Evolutionary conservation across 2,113 vertebrate species (phyloP), one percentile per base, ranked within the genome.

Genomic region (Carassius auratus): DNA sequence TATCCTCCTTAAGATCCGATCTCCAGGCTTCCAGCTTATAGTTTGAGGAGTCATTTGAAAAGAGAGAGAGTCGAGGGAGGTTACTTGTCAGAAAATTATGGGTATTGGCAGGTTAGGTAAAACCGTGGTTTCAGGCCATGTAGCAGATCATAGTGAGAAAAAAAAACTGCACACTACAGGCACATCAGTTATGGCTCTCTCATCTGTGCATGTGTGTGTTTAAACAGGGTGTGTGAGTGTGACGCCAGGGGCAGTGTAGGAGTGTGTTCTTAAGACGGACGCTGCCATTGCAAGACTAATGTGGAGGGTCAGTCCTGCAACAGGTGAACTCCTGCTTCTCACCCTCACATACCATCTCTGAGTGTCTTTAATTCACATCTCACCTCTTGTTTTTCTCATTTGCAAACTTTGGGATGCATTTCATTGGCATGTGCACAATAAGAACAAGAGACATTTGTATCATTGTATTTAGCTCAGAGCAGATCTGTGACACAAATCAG

Each of bases 251-350:
- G 98, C 69, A 97, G 94, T 1, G 88, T 94, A 79, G 96, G 91
- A 14, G 80, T 90, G 76, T 99, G 97, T 10, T 95, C 96, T 71
- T 90, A 80, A 92, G 95, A 96, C 0, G 98, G 98, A 61, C 92
- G 66, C 3, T 99, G 98, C 71, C 87, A 89, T 88, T 99, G 98
- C 91, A 98, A 96, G 87, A 79, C 88, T 15, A 95, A 94, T 3
- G 97, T 96, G 86, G 98, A 99, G 90, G 97, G 97, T 10, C 90
- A 93, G 14, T 59, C 91, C 79, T 98, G 98, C 87, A 94, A 96
- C 94, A 96, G 96, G 98, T 99, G 57, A 87, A 0, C 0, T 1
- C 13, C 42, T 38, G 23, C 12, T 8, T 36, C 55, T 64, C 64
- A 68, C 33, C 3, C 78, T 61, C 1, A 5, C 38, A 23, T 26